Evolutionary conservation across 2,113 vertebrate species (phyloP), one percentile per base, ranked within the genome.

Genomic region (Pterocles gutturalis): DNA sequence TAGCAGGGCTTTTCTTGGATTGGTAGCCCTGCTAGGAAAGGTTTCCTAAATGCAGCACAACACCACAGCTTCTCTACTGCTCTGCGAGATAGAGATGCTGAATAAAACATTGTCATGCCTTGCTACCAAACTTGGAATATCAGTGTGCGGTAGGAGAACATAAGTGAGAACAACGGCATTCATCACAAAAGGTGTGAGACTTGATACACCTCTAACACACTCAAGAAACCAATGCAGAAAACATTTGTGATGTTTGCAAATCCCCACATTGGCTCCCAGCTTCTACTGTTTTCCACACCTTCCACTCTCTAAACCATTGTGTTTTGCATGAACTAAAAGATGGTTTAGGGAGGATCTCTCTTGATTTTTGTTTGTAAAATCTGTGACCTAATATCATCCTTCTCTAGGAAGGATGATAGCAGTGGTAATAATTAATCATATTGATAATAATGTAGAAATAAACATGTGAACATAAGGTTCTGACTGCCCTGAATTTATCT

Each of bases 231-330:
- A 66, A 58, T 18, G 28, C 5, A 66, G 54, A 58, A 87, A 84
- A 70, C 34, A 34, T 61, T 31, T 19, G 14, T 55, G 24, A 33
- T 70, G 13, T 70, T 84, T 75, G 14, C 28, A 75, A 78, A 70
- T 45, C 8, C 58, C 21, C n/a, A 36, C 1, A 4, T 6, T 53
- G 16, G 0, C 11, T 26, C 25, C 25, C 7, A 4, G 17, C 36
- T 62, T 70, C 16, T 29, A 16, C 5, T 15, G 4, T 58, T 70
- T 66, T 26, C 11, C 19, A 31, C 0, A 13, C 5, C 10, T 87
- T 75, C 36, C 19, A 8, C 3, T 45, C 10, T 76, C 54, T 24
- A 34, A 71, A 46, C 7, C 41, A 13, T 2, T 0, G 0, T 54
- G 24, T 53, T 73, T 58, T 66, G 21, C 5, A 15, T 17, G 43